phyloP scores from a whole-genome alignment of 2,113 vertebrate genomes.

The Propithecus coquereli region DNA sequence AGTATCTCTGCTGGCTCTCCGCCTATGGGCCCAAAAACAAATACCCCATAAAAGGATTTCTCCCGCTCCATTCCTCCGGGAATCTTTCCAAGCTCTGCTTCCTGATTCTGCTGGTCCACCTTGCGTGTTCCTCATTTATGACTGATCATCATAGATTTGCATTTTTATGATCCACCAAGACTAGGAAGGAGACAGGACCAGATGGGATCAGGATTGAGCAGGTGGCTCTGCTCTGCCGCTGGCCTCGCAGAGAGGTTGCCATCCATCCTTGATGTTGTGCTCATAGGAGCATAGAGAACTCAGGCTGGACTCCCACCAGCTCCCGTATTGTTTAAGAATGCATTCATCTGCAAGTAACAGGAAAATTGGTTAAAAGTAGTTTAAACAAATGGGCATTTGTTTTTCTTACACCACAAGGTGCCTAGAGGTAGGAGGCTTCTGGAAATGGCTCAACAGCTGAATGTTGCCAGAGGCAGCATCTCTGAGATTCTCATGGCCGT shows the following conservation, averaged over 20 bases:
- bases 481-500: background rate
- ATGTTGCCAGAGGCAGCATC: background rate
- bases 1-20: background rate
- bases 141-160: slow-evolving; percentile 20
- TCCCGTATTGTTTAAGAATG: background rate
- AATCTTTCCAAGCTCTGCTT: slow-evolving; percentile 30
- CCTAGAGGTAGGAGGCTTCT: background rate
- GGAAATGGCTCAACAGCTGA: background rate
- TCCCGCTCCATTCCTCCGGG: background rate
- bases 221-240: background rate
- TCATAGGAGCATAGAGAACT: background rate
- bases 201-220: background rate
- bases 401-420: background rate
- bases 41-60: background rate
- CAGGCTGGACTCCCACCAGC: background rate
- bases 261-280: background rate
- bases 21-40: background rate
- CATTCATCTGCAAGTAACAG: slow-evolving; percentile 13
- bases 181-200: background rate
- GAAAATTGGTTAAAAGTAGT: background rate
- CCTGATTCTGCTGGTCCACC: background rate
- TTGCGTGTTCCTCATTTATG: background rate
- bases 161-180: background rate
- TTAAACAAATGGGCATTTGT: background rate
- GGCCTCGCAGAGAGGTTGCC: background rate